Conservation (phyloP, 2,888 invertebrate genomes). For the Dioctria rufipes region DNA sequence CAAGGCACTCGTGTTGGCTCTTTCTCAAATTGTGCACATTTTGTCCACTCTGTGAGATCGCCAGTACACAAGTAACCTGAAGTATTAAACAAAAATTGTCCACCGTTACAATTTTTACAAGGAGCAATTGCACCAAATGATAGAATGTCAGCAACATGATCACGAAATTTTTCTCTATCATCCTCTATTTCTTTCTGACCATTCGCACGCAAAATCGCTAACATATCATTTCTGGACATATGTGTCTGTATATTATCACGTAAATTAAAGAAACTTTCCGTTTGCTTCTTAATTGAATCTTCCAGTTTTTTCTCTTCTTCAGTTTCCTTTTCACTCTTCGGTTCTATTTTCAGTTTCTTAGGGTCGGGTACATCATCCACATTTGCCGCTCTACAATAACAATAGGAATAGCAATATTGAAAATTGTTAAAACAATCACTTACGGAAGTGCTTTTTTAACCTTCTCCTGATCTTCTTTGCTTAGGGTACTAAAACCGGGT, state of each 20-base stretch:
- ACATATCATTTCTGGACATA: slow-evolving; percentile 77
- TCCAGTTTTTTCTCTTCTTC: slow-evolving; percentile 76
- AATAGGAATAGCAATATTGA: not conserved
- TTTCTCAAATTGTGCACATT: slow-evolving; percentile 82
- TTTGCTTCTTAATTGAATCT: slow-evolving; percentile 69
- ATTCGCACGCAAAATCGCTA: slow-evolving; percentile 80
- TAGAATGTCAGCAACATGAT: slow-evolving; percentile 87
- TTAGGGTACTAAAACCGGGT: slow-evolving; percentile 83
- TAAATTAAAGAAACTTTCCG: slow-evolving; percentile 73
- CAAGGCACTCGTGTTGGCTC: slow-evolving; percentile 83
- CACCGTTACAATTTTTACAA: slow-evolving; percentile 85
- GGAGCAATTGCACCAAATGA: slow-evolving; percentile 87
- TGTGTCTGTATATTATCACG: slow-evolving; percentile 76
- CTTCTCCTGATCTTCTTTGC: slow-evolving; percentile 79
- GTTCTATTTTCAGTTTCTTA: slow-evolving; percentile 81
- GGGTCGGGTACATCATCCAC: slow-evolving; percentile 74
- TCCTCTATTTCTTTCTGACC: slow-evolving; percentile 78
- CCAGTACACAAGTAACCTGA: slow-evolving; percentile 90
- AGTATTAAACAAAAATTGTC: slow-evolving; percentile 80
- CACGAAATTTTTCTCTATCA: slow-evolving; percentile 75
- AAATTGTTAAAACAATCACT: slow-evolving; percentile 64
- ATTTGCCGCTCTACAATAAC: slow-evolving; percentile 66
- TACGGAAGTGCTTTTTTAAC: slow-evolving; percentile 79
- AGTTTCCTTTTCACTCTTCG: slow-evolving; percentile 73
- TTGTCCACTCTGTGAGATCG: slow-evolving; percentile 83